Percentiles rank a stretch among this genome's conserved stretches.
phyloP scores from a whole-genome alignment of 2,113 vertebrate genomes.

The Perognathus longimembris region DNA sequence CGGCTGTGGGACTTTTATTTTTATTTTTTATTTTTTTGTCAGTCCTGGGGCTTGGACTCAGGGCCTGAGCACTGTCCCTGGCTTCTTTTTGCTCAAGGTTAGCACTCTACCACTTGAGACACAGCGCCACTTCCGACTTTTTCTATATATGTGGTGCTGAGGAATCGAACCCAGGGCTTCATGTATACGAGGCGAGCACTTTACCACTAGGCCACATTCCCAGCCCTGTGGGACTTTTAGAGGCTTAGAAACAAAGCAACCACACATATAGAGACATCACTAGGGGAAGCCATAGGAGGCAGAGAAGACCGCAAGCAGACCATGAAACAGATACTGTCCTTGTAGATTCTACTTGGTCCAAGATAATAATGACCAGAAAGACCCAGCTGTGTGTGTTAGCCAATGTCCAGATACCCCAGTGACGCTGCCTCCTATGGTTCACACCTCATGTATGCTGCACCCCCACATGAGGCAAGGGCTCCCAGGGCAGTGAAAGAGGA shows the following conservation, averaged over 20 bases:
- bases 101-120: too few relatives aligned
- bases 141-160: too few relatives aligned
- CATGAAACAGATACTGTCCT: background rate
- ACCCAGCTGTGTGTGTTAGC: background rate
- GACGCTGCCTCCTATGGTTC: background rate
- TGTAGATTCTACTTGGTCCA: background rate
- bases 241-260: background rate
- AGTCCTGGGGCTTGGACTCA: too few relatives aligned
- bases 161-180: too few relatives aligned
- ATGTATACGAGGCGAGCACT: too few relatives aligned
- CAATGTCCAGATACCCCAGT: background rate
- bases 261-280: background rate
- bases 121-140: too few relatives aligned
- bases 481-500: too few relatives aligned
- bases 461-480: accelerated
- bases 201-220: too few relatives aligned
- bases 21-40: too few relatives aligned
- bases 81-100: too few relatives aligned
- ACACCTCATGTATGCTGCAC: background rate
- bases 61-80: too few relatives aligned
- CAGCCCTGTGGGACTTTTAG: too few relatives aligned
- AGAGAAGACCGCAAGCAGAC: background rate
- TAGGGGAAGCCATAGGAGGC: background rate
- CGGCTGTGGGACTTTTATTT: background rate
- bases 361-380: background rate